Evolutionary conservation across 2,113 vertebrate genomes (phyloP), one percentile per base, ranked within the genome.

Genomic region (Gobius niger): DNA sequence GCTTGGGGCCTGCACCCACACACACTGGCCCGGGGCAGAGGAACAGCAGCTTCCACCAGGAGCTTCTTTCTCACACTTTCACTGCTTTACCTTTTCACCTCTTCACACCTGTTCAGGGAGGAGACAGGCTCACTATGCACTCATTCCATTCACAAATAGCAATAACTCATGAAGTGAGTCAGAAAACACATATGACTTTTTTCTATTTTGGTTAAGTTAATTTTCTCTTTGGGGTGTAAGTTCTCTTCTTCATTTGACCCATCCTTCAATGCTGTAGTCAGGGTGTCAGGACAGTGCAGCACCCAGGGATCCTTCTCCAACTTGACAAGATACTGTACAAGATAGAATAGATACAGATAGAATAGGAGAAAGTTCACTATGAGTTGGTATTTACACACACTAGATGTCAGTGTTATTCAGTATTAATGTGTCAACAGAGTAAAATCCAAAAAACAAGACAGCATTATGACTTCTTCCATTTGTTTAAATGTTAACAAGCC

Each of bases 21-120:
- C 63, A 65, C 62, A 68, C 53, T 14, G 63, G 50, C 89, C 80
- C 41, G 46, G 69, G 70, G 84, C 77, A 90, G 76, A 92, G 87
- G 90, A 89, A 91, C 85, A 85, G 83, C 87, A 81, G 71, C 90
- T 92, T 91, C 89, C 84, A 88, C 76, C 18, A 7, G 53, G 44
- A 42, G 76, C 7, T 68, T 19, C 74, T 82, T 84, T 84, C 80
- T 80, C 84, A 85, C 80, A 77, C 76, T 73, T 75, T 70, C 40
- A 70, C 75, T 71, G 67, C 54, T 76, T 82, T 84, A 87, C 82
- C 85, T 85, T 68, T 67, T 9, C 46, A 88, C 83, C 87, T 78
- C 80, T 81, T 82, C 80, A 81, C 87, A 84, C 75, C 78, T 72
- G 69, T 59, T 71, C 68, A 68, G 41, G 51, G 56, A 67, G 19